Conservation (phyloP, 2,113 vertebrate species). For the Hemiscyllium ocellatum region DNA sequence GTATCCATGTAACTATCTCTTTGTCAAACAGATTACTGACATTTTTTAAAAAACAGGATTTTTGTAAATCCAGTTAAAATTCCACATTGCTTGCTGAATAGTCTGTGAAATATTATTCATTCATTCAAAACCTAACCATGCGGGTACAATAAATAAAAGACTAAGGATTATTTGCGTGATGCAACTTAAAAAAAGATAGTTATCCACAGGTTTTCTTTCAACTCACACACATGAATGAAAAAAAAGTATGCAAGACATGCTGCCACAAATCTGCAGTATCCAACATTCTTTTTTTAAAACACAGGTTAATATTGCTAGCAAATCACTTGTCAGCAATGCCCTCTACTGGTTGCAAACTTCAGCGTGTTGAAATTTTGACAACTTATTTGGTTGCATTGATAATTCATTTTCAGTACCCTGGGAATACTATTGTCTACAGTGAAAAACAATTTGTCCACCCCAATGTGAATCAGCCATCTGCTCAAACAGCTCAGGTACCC, state of each 20-base stretch:
- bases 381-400: background rate
- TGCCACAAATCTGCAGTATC: conserved; percentile 54
- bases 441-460: conserved; percentile 18
- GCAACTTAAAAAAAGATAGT: background rate
- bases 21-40: background rate
- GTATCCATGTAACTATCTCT: background rate
- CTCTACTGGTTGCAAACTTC: conserved; percentile 57
- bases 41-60: background rate
- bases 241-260: conserved; percentile 56
- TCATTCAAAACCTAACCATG: background rate
- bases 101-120: background rate
- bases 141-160: conserved; percentile 9
- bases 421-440: background rate
- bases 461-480: conserved; percentile 10
- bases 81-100: background rate
- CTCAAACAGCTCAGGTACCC: background rate
- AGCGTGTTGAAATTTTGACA: background rate
- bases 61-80: background rate
- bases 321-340: conserved; percentile 56
- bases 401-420: background rate
- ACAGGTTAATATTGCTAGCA: background rate
- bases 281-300: background rate
- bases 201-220: conserved; percentile 55
- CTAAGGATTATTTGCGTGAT: background rate
- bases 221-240: conserved; percentile 56